phyloP scores from a whole-genome alignment of 2,888 invertebrate genomes.

The Hartigia nigra region DNA sequence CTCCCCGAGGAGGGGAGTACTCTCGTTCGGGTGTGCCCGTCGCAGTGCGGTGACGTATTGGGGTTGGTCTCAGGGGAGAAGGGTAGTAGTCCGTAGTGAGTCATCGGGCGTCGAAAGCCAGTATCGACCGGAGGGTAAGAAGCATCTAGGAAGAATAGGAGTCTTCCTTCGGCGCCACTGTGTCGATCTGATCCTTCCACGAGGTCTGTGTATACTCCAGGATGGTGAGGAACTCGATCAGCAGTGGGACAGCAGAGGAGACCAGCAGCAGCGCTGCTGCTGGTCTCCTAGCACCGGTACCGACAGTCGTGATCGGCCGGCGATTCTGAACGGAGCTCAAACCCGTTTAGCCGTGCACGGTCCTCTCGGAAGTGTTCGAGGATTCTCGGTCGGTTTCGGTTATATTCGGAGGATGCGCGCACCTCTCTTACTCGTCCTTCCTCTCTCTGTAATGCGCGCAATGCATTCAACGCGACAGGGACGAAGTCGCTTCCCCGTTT shows the following conservation, averaged over 20 bases:
- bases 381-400: slow-evolving; percentile 42
- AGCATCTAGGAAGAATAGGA: slow-evolving; percentile 10
- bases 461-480: slow-evolving; percentile 6
- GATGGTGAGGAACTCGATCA: slow-evolving; percentile 68
- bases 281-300: slow-evolving; percentile 57
- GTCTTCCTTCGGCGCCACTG: slow-evolving; percentile 40
- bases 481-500: neutral
- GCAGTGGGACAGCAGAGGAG: slow-evolving; percentile 63
- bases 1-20: neutral
- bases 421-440: slow-evolving; percentile 17
- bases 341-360: neutral
- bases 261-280: slow-evolving; percentile 19
- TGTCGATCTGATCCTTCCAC: slow-evolving; percentile 1
- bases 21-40: neutral
- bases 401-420: slow-evolving; percentile 42
- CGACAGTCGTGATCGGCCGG: slow-evolving; percentile 14
- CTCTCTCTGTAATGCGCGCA: slow-evolving; percentile 23
- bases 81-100: slow-evolving; percentile 12
- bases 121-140: neutral
- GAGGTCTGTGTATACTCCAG: slow-evolving; percentile 64
- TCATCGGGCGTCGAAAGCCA: slow-evolving; percentile 10
- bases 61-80: slow-evolving; percentile 16
- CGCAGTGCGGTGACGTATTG: slow-evolving; percentile 5
- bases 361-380: neutral
- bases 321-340: slow-evolving; percentile 7